Percentiles rank a stretch among this genome's conserved stretches.
Evolutionary conservation across 2,797 vertebrate species (phyloP).

Genomic region (Hemitrygon akajei): DNA sequence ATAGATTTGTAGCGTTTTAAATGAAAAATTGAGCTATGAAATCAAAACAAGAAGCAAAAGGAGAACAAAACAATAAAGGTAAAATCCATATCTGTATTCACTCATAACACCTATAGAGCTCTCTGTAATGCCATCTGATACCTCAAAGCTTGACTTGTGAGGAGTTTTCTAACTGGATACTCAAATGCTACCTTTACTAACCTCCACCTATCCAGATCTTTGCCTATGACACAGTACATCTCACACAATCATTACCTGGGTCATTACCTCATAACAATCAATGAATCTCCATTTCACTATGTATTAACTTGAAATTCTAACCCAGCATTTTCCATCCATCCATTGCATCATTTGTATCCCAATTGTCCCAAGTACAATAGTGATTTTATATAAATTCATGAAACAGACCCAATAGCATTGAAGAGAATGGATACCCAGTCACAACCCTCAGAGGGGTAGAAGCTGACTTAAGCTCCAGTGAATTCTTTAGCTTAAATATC

Average conservation of each 20-base stretch:
- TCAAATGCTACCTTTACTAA: not conserved
- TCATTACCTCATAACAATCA: not conserved
- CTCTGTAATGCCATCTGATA: not conserved
- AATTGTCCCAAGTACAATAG: not conserved
- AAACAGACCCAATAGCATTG: too few relatives aligned
- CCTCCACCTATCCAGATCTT: not conserved
- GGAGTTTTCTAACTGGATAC: not conserved
- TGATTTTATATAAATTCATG: not conserved
- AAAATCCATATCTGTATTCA: not conserved
- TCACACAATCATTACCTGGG: not conserved
- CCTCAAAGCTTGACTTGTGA: not conserved
- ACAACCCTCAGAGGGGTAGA: too few relatives aligned
- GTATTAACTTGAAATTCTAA: not conserved
- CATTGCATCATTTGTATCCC: not conserved
- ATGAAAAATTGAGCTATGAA: too few relatives aligned
- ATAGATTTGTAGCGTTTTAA: too few relatives aligned
- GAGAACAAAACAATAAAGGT: too few relatives aligned
- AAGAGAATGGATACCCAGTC: too few relatives aligned
- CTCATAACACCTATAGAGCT: not conserved
- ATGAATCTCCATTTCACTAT: not conserved
- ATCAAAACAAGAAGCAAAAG: too few relatives aligned
- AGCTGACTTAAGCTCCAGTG: too few relatives aligned
- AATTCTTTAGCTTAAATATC: too few relatives aligned
- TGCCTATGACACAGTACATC: not conserved
- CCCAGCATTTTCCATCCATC: not conserved